Conservation (phyloP, 2,797 vertebrate species). For the Syndactyla subalaris region DNA sequence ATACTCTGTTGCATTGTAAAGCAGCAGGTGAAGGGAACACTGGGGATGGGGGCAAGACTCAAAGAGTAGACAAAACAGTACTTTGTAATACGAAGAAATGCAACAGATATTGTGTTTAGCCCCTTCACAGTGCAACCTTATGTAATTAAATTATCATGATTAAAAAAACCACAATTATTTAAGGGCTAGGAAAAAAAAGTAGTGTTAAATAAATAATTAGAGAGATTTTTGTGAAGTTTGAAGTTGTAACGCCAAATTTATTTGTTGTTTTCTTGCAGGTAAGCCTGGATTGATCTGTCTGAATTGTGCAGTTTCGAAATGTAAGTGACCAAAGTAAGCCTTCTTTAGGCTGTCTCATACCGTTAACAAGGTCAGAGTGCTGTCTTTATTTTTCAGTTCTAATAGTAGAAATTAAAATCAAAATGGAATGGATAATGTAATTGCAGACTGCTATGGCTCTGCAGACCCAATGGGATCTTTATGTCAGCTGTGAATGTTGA, state of each 20-base stretch:
- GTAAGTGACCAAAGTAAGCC: conserved; percentile 71
- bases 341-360: conserved; percentile 31
- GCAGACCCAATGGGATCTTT: not conserved
- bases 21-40: not conserved
- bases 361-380: conserved; percentile 55
- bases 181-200: not conserved
- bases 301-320: conserved; percentile 45
- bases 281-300: conserved; percentile 72
- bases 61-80: not conserved
- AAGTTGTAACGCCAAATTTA: conserved; percentile 6
- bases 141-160: conserved; percentile 9
- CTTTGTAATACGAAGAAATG: not conserved
- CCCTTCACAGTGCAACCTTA: not conserved
- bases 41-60: not conserved
- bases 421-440: not conserved
- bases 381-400: not conserved
- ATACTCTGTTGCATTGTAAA: not conserved
- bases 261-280: conserved; percentile 76
- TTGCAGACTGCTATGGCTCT: not conserved
- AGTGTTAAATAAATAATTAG: not conserved
- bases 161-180: conserved; percentile 2
- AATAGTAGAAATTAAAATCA: not conserved
- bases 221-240: not conserved
- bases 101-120: not conserved
- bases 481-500: not conserved